A percentile compares a stretch with the other conserved stretches of the same genome.
phyloP scores from a whole-genome alignment of 2,888 invertebrate species.

The Fissipunctia ypsillon region DNA sequence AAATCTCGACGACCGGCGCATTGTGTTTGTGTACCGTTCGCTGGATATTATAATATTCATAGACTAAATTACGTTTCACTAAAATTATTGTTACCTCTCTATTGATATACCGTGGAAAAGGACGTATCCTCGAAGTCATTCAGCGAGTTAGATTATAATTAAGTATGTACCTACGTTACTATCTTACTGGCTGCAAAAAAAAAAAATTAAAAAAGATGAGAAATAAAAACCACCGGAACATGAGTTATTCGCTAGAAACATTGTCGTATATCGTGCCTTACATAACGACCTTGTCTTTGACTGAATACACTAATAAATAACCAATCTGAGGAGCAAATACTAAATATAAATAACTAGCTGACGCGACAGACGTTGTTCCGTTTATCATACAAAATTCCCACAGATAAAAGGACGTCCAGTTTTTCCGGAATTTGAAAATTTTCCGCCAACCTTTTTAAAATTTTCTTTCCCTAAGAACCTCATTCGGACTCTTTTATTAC shows the following conservation, averaged over 20 bases:
- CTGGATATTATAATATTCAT: slow-evolving; percentile 62
- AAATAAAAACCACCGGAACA: too few relatives aligned
- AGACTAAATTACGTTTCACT: slow-evolving; percentile 46
- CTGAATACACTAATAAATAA: not conserved
- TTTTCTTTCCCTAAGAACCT: not conserved
- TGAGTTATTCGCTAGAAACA: not conserved
- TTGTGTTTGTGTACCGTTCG: slow-evolving; percentile 63
- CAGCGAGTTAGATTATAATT: not conserved
- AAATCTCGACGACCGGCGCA: slow-evolving; percentile 70
- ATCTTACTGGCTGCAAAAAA: not conserved
- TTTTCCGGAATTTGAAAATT: not conserved
- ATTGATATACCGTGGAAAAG: not conserved
- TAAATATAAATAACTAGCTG: not conserved
- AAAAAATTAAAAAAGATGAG: not conserved
- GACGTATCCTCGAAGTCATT: not conserved
- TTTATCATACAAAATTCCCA: not conserved
- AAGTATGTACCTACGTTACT: not conserved
- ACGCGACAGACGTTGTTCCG: not conserved
- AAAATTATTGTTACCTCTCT: slow-evolving; percentile 22
- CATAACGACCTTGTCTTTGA: not conserved
- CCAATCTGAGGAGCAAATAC: too few relatives aligned
- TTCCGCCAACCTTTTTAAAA: not conserved
- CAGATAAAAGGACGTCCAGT: not conserved
- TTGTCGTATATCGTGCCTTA: not conserved
- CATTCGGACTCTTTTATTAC: not conserved